A percentile compares a stretch with the other conserved stretches of the same genome.
Conservation (phyloP, 1,140 invertebrate species). For the Cardiocondyla obscurior region DNA sequence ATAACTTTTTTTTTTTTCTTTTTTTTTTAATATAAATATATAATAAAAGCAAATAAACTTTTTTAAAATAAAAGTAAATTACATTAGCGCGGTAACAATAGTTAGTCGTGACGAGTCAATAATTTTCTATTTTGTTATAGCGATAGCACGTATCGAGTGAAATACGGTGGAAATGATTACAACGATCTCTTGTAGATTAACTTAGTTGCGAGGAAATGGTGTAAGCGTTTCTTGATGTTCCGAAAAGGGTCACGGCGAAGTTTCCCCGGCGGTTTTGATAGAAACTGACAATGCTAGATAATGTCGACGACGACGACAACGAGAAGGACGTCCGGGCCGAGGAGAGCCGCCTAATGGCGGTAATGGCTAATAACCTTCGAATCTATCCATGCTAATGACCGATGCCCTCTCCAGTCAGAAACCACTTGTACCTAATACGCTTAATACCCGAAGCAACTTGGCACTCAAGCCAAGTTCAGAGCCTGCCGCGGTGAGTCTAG, state of each 20-base stretch:
- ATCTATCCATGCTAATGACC: slow-evolving; percentile 82
- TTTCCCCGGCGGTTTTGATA: slow-evolving; percentile 2
- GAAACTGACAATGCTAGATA: slow-evolving; percentile 53
- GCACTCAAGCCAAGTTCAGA: slow-evolving; percentile 76
- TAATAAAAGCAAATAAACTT: background rate
- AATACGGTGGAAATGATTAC: background rate
- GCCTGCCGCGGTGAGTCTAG: slow-evolving; percentile 60
- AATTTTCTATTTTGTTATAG: background rate
- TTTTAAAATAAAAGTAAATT: background rate
- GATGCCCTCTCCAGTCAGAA: slow-evolving; percentile 73
- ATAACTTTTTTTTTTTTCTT: no score
- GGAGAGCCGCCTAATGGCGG: slow-evolving; percentile 74
- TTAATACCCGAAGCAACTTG: slow-evolving; percentile 77
- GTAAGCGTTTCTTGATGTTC: background rate
- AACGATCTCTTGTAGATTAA: slow-evolving; percentile 29
- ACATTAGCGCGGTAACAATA: background rate
- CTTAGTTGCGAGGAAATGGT: slow-evolving; percentile 52
- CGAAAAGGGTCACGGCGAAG: slow-evolving; percentile 19
- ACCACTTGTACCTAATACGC: slow-evolving; percentile 78
- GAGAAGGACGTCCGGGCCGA: slow-evolving; percentile 61
- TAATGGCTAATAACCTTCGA: slow-evolving; percentile 82
- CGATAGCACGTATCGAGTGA: background rate
- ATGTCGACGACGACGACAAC: slow-evolving; percentile 50
- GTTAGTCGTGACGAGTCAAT: background rate
- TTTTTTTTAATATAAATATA: no score